Evolutionary conservation across 2,797 vertebrate genomes (phyloP).

Genomic region (Tympanoctomys barrerae): DNA sequence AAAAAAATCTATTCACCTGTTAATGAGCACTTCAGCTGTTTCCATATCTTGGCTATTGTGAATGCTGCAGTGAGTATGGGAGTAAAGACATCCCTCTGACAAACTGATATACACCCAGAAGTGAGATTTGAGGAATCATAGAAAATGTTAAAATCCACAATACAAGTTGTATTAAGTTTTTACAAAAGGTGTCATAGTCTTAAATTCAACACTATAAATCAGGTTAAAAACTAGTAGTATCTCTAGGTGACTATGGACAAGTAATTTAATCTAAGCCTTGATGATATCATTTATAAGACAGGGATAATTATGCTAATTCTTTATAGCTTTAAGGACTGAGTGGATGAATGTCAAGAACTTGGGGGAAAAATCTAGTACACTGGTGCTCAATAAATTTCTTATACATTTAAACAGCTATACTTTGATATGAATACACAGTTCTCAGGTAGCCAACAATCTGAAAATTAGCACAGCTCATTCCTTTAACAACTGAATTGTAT

Average conservation of each 20-base stretch:
- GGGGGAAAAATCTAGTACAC: constrained; percentile 9
- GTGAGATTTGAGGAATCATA: not conserved
- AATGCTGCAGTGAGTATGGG: not conserved
- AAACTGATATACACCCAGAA: not conserved
- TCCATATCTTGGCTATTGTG: not conserved
- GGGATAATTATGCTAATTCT: not conserved
- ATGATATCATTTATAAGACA: constrained; percentile 8
- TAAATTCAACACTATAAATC: constrained; percentile 54
- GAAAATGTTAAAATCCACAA: not conserved
- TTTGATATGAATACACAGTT: constrained; percentile 53
- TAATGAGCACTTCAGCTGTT: not conserved
- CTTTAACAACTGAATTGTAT: not conserved
- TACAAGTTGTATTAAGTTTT: constrained; percentile 28
- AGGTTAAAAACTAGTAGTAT: constrained; percentile 25
- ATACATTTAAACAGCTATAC: constrained; percentile 10
- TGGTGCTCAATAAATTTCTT: not conserved
- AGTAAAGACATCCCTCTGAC: not conserved
- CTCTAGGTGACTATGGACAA: not conserved
- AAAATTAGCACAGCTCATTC: constrained; percentile 40
- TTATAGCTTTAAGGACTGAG: constrained; percentile 11
- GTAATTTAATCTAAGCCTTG: not conserved
- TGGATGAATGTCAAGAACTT: constrained; percentile 21
- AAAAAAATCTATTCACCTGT: not conserved
- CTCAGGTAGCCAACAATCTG: constrained; percentile 15
- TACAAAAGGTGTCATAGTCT: constrained; percentile 25